Evolutionary conservation across 2,113 vertebrate species (phyloP), one percentile per base, ranked within the genome.

Genomic region (Lontra canadensis): DNA sequence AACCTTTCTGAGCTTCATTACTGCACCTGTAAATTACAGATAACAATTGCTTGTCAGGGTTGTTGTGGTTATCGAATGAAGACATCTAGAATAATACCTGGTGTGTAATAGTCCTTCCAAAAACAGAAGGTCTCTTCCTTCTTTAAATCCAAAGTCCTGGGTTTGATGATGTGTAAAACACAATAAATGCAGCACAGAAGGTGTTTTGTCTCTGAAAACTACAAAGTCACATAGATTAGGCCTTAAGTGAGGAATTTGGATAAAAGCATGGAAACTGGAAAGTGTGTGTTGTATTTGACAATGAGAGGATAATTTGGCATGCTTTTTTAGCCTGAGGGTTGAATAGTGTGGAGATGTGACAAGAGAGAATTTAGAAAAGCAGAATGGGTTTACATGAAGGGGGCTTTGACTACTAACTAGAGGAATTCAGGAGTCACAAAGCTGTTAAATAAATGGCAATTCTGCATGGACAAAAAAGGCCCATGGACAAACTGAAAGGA

Each of bases 181-280:
- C 42, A 85, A 18, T 61, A 63, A 55, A 84, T 26, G 14, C 52
- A 42, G 29, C 17, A 44, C 29, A 73, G 59, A 63, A 83, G 55
- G 8, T 79, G 14, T 25, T 95, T 91, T 86, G 34, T 92, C 34
- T 86, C 52, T 94, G 88, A 93, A 94, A 96, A 69, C 67, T 69
- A 69, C 34, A 69, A 69, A 69, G 49, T 26, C 63, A 85, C 23
- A 2, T 71, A 81, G 49, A 34, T 63, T 74, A 42, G 49, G 6
- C 63, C 65, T 82, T 85, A 76, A n/a, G n/a, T 69, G 89, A 81
- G 1, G 3, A 57, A 12, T 15, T 76, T 63, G 34, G 12, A n/a
- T 82, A n/a, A 83, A 92, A 83, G 18, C 71, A 84, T 34, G 61
- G 59, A 83, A 49, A 39, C 34, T 55, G 31, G 80, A n/a, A 52